Conservation (phyloP, 2,888 invertebrate genomes). For the Spodoptera picta region DNA sequence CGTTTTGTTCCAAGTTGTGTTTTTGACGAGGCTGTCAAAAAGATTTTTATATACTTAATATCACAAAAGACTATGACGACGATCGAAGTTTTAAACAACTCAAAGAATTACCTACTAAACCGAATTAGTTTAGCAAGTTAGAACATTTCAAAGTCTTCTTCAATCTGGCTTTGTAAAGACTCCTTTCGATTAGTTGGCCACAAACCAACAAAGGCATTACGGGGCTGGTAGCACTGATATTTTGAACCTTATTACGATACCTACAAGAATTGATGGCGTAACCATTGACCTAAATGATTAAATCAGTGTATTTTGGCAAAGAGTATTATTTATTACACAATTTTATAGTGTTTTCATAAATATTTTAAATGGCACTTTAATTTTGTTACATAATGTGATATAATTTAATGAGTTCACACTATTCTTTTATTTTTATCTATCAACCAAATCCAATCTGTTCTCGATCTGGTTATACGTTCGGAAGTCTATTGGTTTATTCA, state of each 20-base stretch:
- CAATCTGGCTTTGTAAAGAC: slow-evolving; percentile 26
- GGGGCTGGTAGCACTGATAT: slow-evolving; percentile 27
- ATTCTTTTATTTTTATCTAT: no score
- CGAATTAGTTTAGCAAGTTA: slow-evolving; percentile 32
- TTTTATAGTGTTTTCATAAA: background rate
- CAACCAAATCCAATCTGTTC: no score
- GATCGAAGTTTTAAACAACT: slow-evolving; percentile 8
- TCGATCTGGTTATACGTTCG: no score
- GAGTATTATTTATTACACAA: background rate
- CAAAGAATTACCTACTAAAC: slow-evolving; percentile 20
- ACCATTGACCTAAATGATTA: slow-evolving; percentile 38
- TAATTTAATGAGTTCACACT: no score
- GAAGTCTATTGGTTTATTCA: no score
- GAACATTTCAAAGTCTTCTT: slow-evolving; percentile 27
- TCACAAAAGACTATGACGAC: background rate
- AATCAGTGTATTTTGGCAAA: slow-evolving; percentile 11
- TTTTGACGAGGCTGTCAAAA: background rate
- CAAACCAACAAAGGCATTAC: slow-evolving; percentile 48
- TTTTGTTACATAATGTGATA: no score
- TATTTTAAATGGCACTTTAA: no score
- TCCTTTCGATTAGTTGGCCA: slow-evolving; percentile 43
- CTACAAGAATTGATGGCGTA: slow-evolving; percentile 36
- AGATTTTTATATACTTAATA: no score
- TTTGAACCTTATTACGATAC: slow-evolving; percentile 19
- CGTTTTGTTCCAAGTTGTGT: slow-evolving; percentile 5